Conservation (phyloP, 2,888 invertebrate genomes). For the Lasioglossum calceatum region DNA sequence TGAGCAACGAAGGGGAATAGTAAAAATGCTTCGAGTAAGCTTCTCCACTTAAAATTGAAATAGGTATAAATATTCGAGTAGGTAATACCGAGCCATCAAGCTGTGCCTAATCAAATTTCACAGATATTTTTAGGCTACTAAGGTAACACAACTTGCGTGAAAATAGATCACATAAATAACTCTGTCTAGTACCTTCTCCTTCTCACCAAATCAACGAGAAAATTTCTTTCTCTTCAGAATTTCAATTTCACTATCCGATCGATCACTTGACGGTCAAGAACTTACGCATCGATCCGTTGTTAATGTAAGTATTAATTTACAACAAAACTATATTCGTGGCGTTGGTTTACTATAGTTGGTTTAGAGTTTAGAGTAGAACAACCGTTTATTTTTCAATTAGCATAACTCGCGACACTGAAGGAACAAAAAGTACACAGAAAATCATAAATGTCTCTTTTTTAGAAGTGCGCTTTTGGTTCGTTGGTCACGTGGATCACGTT, state of each 20-base stretch:
- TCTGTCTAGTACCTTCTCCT: conserved; percentile 48
- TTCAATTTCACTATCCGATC: conserved; percentile 8
- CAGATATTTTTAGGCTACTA: conserved; percentile 68
- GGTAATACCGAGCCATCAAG: conserved; percentile 49
- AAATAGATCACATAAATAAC: conserved; percentile 64
- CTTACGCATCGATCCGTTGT: background rate
- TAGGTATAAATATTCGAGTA: conserved; percentile 40
- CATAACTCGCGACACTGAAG: conserved; percentile 1
- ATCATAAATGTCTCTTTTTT: background rate
- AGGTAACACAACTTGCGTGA: conserved; percentile 67
- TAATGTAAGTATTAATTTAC: background rate
- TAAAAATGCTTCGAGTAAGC: conserved; percentile 3
- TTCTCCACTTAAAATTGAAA: conserved; percentile 2
- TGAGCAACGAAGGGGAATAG: background rate
- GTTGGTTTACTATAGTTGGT: background rate
- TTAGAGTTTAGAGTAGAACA: background rate
- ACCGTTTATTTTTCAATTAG: background rate
- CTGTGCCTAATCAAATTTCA: conserved; percentile 67
- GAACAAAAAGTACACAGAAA: background rate
- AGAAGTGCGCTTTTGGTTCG: conserved; percentile 13
- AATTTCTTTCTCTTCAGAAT: conserved; percentile 26
- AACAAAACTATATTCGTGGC: background rate
- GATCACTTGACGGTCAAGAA: background rate
- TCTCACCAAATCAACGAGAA: conserved; percentile 35
- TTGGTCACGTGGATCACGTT: background rate